These are phyloP conservation scores for Diadromus collaris DNA, from an alignment of 2,888 invertebrate species.

Conservation along the genomic window DNA sequence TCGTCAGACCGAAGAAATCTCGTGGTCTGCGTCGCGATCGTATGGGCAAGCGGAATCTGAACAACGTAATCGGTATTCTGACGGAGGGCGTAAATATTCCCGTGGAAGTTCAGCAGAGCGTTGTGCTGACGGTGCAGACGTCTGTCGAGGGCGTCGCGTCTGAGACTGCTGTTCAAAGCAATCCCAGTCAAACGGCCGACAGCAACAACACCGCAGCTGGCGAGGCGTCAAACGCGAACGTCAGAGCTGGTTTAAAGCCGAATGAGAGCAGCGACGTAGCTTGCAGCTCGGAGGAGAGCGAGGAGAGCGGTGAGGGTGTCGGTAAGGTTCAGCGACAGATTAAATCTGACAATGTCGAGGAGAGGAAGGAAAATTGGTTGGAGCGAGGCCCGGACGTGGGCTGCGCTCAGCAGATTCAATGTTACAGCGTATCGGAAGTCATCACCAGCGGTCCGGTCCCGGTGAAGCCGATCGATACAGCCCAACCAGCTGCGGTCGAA, in stretches of 20 bases:
- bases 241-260: slow-evolving; percentile 51
- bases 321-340: slow-evolving; percentile 14
- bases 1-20: slow-evolving; percentile 74
- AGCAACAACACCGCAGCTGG: slow-evolving; percentile 50
- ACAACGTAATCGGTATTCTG: slow-evolving; percentile 77
- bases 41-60: slow-evolving; percentile 70
- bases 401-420: slow-evolving; percentile 2
- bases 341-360: slow-evolving; percentile 27
- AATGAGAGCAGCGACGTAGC: slow-evolving; percentile 52
- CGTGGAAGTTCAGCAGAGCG: slow-evolving; percentile 73
- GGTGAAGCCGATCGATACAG: slow-evolving; percentile 8
- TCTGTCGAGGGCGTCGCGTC: slow-evolving; percentile 67
- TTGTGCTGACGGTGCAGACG: slow-evolving; percentile 75
- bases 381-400: background rate
- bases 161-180: slow-evolving; percentile 63
- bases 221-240: slow-evolving; percentile 42
- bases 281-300: slow-evolving; percentile 37
- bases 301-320: slow-evolving; percentile 14
- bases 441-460: background rate
- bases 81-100: slow-evolving; percentile 79
- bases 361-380: slow-evolving; percentile 5
- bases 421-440: slow-evolving; percentile 6
- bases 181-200: slow-evolving; percentile 52
- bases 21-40: slow-evolving; percentile 72
- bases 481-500: slow-evolving; percentile 17